phyloP scores from a whole-genome alignment of 2,888 invertebrate genomes.

The Dione vanillae region DNA sequence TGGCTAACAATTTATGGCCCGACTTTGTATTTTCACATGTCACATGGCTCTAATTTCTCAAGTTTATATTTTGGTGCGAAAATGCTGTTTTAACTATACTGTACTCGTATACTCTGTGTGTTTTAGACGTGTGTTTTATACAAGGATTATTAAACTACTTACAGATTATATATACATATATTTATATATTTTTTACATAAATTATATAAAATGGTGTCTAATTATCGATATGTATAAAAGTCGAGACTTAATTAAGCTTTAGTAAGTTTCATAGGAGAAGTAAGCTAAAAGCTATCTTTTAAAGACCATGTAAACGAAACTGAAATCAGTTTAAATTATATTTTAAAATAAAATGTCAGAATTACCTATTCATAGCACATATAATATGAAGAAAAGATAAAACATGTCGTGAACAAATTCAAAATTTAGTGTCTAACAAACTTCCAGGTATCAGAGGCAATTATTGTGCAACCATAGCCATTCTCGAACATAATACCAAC shows the following conservation, averaged over 20 bases:
- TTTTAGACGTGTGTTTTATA: not conserved
- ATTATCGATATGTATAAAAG: no score
- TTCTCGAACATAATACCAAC: slow-evolving; percentile 73
- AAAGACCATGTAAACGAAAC: no score
- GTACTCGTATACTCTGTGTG: not conserved
- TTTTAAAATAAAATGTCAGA: not conserved
- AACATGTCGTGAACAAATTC: slow-evolving; percentile 42
- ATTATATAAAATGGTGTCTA: no score
- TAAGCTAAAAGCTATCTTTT: no score
- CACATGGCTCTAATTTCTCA: slow-evolving; percentile 61
- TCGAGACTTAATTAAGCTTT: no score
- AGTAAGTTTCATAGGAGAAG: no score
- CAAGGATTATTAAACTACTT: no score
- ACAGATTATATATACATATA: no score
- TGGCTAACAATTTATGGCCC: slow-evolving; percentile 76
- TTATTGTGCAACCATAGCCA: slow-evolving; percentile 75
- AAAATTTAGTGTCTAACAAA: slow-evolving; percentile 49
- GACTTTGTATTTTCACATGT: slow-evolving; percentile 76
- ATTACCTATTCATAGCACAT: not conserved
- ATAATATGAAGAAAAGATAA: slow-evolving; percentile 24
- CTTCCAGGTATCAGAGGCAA: slow-evolving; percentile 61
- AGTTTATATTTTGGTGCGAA: slow-evolving; percentile 50
- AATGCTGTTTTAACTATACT: slow-evolving; percentile 22
- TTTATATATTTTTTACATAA: no score
- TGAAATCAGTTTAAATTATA: no score